These are phyloP conservation scores for Papilio polytes DNA, from an alignment of 1,140 invertebrate genomes.

Conservation along the genomic window DNA sequence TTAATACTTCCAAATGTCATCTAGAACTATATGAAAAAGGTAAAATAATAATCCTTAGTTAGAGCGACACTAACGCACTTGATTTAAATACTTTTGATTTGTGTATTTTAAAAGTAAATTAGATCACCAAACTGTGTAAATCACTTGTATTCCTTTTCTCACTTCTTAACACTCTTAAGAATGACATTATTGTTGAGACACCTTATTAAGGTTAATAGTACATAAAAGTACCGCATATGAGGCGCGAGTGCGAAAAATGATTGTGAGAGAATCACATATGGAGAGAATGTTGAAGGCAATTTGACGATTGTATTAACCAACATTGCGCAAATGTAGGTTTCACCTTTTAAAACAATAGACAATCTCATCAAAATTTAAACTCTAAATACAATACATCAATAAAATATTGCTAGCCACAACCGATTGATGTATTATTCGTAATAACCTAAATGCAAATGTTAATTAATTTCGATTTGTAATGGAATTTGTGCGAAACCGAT, in stretches of 20 bases:
- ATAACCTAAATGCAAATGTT: neutral
- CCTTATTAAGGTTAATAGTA: neutral
- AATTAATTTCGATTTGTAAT: neutral
- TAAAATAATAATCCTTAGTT: too few relatives aligned
- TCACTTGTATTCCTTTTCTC: neutral
- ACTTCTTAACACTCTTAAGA: neutral
- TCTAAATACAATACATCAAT: too few relatives aligned
- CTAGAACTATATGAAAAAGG: too few relatives aligned
- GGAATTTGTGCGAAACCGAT: neutral
- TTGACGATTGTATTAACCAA: neutral
- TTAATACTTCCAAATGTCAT: too few relatives aligned
- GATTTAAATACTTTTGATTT: too few relatives aligned
- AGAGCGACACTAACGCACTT: too few relatives aligned
- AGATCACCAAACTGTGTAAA: neutral
- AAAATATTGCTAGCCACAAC: neutral
- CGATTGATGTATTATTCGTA: neutral
- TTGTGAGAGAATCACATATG: constrained; percentile 2
- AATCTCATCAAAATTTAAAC: neutral
- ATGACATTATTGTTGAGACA: neutral
- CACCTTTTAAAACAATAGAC: neutral
- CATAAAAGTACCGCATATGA: neutral
- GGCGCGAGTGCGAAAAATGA: neutral
- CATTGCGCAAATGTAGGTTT: neutral
- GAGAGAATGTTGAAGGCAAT: neutral
- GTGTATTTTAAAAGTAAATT: too few relatives aligned